A percentile compares a stretch with the other conserved stretches of the same genome.
phyloP scores from a whole-genome alignment of 1,140 invertebrate genomes.

The Heliconius hermathena region DNA sequence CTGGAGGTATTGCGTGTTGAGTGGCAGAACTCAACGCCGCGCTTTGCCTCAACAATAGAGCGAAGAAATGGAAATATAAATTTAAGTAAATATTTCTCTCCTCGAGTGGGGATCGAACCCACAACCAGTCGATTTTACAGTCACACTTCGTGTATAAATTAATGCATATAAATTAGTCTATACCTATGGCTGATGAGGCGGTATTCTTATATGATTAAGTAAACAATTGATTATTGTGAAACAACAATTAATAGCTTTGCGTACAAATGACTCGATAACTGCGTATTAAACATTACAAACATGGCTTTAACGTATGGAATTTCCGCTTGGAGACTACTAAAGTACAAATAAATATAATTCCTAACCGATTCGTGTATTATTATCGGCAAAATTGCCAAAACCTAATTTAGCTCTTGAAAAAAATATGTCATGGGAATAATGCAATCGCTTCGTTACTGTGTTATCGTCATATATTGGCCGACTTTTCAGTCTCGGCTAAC shows the following conservation, averaged over 20 bases:
- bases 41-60: no score
- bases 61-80: no score
- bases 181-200: background rate
- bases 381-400: conserved; percentile 5
- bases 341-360: background rate
- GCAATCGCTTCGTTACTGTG: conserved; percentile 20
- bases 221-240: conserved; percentile 16
- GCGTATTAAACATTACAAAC: conserved; percentile 17
- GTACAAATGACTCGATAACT: conserved; percentile 12
- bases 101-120: no score
- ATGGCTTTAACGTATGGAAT: conserved; percentile 17
- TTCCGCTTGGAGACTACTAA: conserved; percentile 20
- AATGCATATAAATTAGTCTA: background rate
- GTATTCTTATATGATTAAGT: background rate
- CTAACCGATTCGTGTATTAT: background rate
- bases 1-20: no score
- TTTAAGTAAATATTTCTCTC: no score
- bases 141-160: background rate
- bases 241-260: conserved; percentile 10
- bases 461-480: conserved; percentile 18
- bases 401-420: conserved; percentile 14
- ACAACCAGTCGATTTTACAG: no score
- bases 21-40: no score
- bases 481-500: conserved; percentile 2
- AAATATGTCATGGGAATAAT: conserved; percentile 29